Base-by-base conservation (phyloP, 2,888 invertebrate species). In the Melinopterus prodromus region DNA sequence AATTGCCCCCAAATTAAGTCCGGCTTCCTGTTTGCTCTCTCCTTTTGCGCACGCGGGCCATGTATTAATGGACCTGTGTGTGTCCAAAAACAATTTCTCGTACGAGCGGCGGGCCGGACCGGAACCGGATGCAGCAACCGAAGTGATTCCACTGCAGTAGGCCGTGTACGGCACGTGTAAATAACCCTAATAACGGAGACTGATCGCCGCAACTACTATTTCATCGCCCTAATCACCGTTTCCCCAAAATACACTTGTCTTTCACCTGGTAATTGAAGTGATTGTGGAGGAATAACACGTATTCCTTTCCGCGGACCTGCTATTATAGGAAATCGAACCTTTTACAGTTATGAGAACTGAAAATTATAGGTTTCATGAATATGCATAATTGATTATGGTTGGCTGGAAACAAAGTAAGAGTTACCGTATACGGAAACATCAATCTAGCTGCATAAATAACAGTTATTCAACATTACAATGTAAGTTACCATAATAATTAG, bases 81-180 rank as follows among this genome's bases (percentile, higher is more conserved):
- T 53, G 53, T 53, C 53, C 53, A 53, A 53, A 53, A 53, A 53
- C 53, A 53, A 53, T 53, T 53, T 53, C 53, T 53, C 53, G 53
- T 53, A 53, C 53, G 53, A 53, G 53, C 53, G 53, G 26, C 26
- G 26, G 26, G 26, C 26, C 26, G 26, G 26, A 53, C 53, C 53
- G 53, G 53, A 53, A 53, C 53, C 53, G 53, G 53, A 53, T 53
- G 53, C 53, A 7, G 53, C 53, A 53, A 53, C 53, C 53, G 53
- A 26, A 26, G 26, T 26, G 26, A 53, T 53, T 53, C 53, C 53
- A 53, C 53, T 53, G 53, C 53, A 53, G 53, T 53, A 53, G 53
- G 53, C 53, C 53, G 53, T 53, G 53, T 53, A 53, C 12, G 12
- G 53, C 12, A 53, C 53, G 53, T 53, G 53, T 9, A 53, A 53